Evolutionary conservation across 1,140 invertebrate species (phyloP).

Genomic region (Brachionus angularis): DNA sequence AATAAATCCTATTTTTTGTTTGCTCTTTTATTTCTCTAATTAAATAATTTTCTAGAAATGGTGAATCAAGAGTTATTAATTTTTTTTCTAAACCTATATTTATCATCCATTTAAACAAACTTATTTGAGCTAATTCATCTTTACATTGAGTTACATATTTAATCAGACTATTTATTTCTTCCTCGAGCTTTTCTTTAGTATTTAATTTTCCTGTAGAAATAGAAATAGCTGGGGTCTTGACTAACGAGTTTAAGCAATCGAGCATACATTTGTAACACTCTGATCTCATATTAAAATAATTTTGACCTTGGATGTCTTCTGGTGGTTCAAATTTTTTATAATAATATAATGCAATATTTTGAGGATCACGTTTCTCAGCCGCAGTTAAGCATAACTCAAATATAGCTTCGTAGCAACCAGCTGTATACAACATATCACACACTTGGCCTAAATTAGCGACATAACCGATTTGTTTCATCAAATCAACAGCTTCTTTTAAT

Average conservation of each 20-base stretch:
- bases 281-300: conserved; percentile 62
- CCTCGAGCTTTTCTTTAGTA: conserved; percentile 51
- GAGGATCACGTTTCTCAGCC: conserved; percentile 78
- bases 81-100: conserved; percentile 71
- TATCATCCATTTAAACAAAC: conserved; percentile 89
- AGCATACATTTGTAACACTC: conserved; percentile 83
- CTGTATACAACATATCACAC: conserved; percentile 60
- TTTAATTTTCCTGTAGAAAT: conserved; percentile 55
- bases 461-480: conserved; percentile 59
- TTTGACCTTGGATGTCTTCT: conserved; percentile 64
- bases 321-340: conserved; percentile 76
- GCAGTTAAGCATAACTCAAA: conserved; percentile 79
- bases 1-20: conserved; percentile 61
- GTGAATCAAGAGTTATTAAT: conserved; percentile 68
- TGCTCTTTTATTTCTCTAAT: conserved; percentile 61
- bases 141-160: conserved; percentile 59
- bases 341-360: conserved; percentile 78
- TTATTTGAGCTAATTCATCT: conserved; percentile 83
- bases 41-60: conserved; percentile 76
- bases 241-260: conserved; percentile 72
- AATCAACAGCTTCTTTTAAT: conserved; percentile 13
- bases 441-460: conserved; percentile 69
- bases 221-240: conserved; percentile 62
- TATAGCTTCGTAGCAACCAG: conserved; percentile 71
- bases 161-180: conserved; percentile 59